Percentiles rank a stretch among this genome's conserved stretches.
Conservation (phyloP, 2,113 vertebrate genomes). For the Ia io region DNA sequence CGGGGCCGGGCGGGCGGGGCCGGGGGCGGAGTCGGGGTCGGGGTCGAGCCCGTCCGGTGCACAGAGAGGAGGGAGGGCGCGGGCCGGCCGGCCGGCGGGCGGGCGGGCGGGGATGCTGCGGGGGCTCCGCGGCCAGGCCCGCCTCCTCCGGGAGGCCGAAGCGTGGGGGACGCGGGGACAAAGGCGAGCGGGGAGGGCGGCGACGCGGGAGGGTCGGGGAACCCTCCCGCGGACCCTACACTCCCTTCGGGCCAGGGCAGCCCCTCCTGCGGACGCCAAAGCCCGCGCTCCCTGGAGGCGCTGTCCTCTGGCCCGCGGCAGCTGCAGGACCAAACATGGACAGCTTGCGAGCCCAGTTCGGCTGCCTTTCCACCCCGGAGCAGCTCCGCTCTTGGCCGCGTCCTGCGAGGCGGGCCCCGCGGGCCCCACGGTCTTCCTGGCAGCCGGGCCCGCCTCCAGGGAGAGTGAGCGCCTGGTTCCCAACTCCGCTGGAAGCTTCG, state of each 20-base stretch:
- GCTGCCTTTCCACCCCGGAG: background rate
- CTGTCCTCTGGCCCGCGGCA: background rate
- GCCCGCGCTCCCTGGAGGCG: background rate
- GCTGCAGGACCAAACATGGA: background rate
- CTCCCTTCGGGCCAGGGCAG: too few species aligned
- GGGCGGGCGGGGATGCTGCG: background rate
- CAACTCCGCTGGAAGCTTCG: accelerated
- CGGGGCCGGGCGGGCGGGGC: background rate
- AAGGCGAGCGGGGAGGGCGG: slow-evolving; percentile 2
- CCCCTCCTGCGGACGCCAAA: background rate
- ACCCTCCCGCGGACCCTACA: background rate
- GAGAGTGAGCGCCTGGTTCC: background rate
- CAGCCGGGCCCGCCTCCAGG: background rate
- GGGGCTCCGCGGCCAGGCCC: background rate
- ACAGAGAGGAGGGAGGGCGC: background rate
- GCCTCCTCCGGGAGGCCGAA: background rate
- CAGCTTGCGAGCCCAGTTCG: background rate
- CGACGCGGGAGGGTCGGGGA: background rate
- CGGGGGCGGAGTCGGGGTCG: background rate
- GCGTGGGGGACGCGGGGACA: background rate
- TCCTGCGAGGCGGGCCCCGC: background rate
- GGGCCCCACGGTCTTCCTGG: background rate
- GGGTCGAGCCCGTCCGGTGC: background rate
- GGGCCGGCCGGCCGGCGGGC: too few species aligned
- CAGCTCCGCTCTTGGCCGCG: background rate